Conservation (phyloP, 2,113 vertebrate genomes). For the Ploceus nigricollis region DNA sequence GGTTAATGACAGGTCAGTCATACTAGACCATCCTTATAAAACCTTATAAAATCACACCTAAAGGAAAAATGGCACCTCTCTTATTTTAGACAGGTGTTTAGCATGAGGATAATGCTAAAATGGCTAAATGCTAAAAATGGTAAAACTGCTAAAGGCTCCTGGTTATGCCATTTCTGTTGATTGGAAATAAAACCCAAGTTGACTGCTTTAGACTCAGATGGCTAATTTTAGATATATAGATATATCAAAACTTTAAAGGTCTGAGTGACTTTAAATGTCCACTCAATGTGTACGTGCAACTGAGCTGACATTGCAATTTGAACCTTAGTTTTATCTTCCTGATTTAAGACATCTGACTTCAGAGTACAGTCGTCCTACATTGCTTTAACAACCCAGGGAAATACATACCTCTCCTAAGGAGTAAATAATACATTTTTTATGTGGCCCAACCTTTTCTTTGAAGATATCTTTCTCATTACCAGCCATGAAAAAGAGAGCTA, state of each 20-base stretch:
- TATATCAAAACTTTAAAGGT: background rate
- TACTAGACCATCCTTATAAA: background rate
- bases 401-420: background rate
- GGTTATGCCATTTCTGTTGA: background rate
- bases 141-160: background rate
- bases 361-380: background rate
- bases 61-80: background rate
- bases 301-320: background rate
- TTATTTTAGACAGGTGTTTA: background rate
- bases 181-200: background rate
- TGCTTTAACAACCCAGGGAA: background rate
- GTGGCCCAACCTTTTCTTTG: background rate
- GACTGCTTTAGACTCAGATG: background rate
- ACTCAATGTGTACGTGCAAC: rapidly evolving
- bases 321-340: background rate
- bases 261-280: background rate
- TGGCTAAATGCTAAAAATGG: background rate
- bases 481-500: background rate
- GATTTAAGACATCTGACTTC: background rate
- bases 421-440: background rate
- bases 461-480: background rate
- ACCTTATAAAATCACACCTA: background rate
- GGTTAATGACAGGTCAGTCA: background rate
- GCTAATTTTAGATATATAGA: background rate
- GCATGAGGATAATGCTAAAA: background rate